These are phyloP conservation scores for Muraenolepis orangiensis DNA, from an alignment of 2,797 vertebrate species.

Conservation along the genomic window DNA sequence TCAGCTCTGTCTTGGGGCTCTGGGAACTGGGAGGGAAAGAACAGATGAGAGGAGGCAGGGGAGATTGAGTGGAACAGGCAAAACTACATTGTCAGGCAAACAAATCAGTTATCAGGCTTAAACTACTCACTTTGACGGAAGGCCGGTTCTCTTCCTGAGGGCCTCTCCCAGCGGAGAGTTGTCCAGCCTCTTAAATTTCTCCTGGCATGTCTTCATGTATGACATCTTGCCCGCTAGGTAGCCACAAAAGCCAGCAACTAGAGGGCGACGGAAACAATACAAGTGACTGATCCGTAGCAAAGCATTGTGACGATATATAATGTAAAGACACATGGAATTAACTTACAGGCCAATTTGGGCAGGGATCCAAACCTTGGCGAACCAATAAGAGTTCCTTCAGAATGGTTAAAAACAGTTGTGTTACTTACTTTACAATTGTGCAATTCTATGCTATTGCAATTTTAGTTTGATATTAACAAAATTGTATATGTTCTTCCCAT, in stretches of 20 bases:
- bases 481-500: not conserved
- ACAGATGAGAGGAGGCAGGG: not conserved
- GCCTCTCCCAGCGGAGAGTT: conserved; percentile 87
- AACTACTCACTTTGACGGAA: conserved; percentile 70
- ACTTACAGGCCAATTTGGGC: conserved; percentile 72
- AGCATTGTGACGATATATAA: not conserved
- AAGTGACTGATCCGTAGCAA: not conserved
- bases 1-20: conserved; percentile 51
- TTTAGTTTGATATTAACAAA: not conserved
- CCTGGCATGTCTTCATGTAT: conserved; percentile 84
- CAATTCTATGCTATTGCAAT: not conserved
- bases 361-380: conserved; percentile 63
- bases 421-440: not conserved
- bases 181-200: conserved; percentile 87
- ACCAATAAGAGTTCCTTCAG: conserved; percentile 52
- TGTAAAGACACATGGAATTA: not conserved
- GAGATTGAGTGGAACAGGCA: not conserved
- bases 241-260: conserved; percentile 70
- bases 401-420: not conserved
- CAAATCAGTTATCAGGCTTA: not conserved
- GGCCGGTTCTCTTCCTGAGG: conserved; percentile 72
- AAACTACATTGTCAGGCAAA: not conserved
- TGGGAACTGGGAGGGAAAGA: conserved; percentile 25
- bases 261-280: conserved; percentile 17
- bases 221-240: conserved; percentile 87